These are phyloP conservation scores for Azorinus chamasolen DNA, from an alignment of 2,888 invertebrate species.

Conservation along the genomic window DNA sequence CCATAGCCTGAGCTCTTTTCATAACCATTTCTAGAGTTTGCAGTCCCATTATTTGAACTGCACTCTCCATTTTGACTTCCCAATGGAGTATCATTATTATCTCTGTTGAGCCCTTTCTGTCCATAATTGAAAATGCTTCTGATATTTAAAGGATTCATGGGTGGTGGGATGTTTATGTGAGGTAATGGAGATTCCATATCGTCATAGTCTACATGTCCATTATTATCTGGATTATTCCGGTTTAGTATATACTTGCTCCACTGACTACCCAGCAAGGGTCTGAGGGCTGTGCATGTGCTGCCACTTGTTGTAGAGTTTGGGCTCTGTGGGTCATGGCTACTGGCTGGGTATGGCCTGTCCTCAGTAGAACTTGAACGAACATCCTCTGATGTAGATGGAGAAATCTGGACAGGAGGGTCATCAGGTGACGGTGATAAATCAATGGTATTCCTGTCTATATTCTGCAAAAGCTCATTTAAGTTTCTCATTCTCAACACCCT, in stretches of 20 bases:
- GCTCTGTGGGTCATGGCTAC: conserved; percentile 73
- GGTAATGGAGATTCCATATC: conserved; percentile 69
- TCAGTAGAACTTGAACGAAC: conserved; percentile 79
- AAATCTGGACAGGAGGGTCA: conserved; percentile 78
- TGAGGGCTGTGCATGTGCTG: conserved; percentile 72
- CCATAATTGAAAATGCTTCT: conserved; percentile 77
- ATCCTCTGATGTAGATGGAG: conserved; percentile 80
- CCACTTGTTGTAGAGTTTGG: conserved; percentile 78
- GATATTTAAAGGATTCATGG: conserved; percentile 80
- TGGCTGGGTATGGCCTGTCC: conserved; percentile 64
- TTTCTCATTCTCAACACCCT: conserved; percentile 77
- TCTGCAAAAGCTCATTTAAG: conserved; percentile 76
- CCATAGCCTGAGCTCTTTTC: conserved; percentile 83
- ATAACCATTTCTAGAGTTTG: conserved; percentile 75
- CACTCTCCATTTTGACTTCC: conserved; percentile 75
- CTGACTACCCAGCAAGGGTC: conserved; percentile 77
- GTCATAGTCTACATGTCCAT: conserved; percentile 55
- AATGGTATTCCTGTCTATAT: conserved; percentile 78
- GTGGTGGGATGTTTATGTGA: conserved; percentile 79
- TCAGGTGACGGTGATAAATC: conserved; percentile 82
- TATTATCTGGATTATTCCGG: conserved; percentile 66
- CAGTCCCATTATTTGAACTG: conserved; percentile 76
- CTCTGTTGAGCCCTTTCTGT: conserved; percentile 64
- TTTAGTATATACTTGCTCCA: conserved; percentile 78
- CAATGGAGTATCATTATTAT: conserved; percentile 73